These are phyloP conservation scores for Sminthurides aquaticus DNA, from an alignment of 2,888 invertebrate genomes.

Conservation along the genomic window DNA sequence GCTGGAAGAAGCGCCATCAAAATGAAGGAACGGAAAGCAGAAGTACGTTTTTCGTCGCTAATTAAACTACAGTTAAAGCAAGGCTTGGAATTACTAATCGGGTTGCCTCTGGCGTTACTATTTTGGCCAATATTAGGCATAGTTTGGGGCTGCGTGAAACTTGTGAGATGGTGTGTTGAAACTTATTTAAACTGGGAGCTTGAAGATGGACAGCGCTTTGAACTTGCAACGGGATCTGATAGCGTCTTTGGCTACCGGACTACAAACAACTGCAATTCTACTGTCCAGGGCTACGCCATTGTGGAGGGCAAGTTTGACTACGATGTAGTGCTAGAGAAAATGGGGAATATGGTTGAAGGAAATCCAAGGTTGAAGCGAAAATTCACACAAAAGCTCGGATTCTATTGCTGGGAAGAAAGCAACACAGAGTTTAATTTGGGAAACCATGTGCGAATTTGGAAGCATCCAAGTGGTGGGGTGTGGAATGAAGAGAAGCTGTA, in stretches of 20 bases:
- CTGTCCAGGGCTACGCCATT: conserved; percentile 33
- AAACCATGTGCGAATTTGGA: conserved; percentile 28
- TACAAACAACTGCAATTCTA: conserved; percentile 30
- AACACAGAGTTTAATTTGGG: conserved; percentile 23
- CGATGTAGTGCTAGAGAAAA: conserved; percentile 15
- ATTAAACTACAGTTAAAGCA: conserved; percentile 1
- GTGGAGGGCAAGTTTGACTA: conserved; percentile 33
- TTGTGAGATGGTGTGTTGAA: conserved; percentile 1
- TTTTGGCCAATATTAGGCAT: conserved; percentile 9
- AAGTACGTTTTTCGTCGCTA: background rate
- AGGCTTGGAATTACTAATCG: conserved; percentile 5
- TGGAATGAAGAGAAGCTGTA: conserved; percentile 27
- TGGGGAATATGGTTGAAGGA: conserved; percentile 23
- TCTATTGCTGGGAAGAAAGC: conserved; percentile 35
- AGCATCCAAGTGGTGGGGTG: conserved; percentile 19
- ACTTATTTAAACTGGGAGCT: conserved; percentile 1
- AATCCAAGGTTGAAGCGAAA: conserved; percentile 27
- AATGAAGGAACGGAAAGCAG: conserved; percentile 2
- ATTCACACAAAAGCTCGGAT: conserved; percentile 29
- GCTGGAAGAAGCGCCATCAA: background rate
- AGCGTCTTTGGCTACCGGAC: conserved; percentile 31
- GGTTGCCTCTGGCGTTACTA: conserved; percentile 7
- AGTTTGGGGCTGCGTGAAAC: background rate
- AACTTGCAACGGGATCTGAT: conserved; percentile 28
- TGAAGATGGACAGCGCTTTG: conserved; percentile 6